phyloP scores from a whole-genome alignment of 1,140 invertebrate species.

The Adelges cooleyi region DNA sequence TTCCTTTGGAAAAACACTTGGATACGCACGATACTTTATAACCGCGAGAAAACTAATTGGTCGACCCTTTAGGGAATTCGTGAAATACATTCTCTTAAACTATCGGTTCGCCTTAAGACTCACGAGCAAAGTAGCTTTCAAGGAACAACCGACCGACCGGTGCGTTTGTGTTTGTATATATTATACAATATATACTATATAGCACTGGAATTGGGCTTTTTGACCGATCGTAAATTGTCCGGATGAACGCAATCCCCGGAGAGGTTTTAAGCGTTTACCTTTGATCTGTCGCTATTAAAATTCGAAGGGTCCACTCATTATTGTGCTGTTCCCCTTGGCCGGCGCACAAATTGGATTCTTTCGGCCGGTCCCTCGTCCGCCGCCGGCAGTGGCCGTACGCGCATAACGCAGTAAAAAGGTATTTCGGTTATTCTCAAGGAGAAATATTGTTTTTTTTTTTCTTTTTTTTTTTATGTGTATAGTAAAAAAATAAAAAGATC shows the following conservation, averaged over 20 bases:
- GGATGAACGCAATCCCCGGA: conserved; percentile 12
- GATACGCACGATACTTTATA: too few species aligned
- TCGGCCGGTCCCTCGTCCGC: neutral
- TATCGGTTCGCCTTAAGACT: too few species aligned
- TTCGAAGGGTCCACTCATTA: conserved; percentile 26
- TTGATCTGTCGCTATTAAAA: conserved; percentile 28
- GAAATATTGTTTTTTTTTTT: conserved; percentile 25
- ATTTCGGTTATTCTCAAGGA: conserved; percentile 17
- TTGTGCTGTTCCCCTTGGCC: conserved; percentile 16
- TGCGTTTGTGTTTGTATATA: too few species aligned
- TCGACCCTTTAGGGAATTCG: too few species aligned
- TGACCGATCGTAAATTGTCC: conserved; percentile 6
- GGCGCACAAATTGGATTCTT: conserved; percentile 19
- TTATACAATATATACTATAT: too few species aligned
- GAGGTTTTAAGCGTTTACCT: conserved; percentile 12
- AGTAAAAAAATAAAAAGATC: conserved; percentile 9
- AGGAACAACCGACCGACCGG: too few species aligned
- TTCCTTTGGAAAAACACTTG: too few species aligned
- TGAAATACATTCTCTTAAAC: too few species aligned
- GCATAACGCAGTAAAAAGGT: conserved; percentile 26
- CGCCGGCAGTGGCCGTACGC: neutral
- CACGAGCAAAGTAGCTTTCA: too few species aligned
- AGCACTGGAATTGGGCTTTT: too few species aligned
- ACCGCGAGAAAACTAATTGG: too few species aligned
- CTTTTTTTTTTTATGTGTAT: conserved; percentile 14